These are phyloP conservation scores for Parazoanthus darwini DNA, from an alignment of 92 coral and sea anemone genomes.

Conservation along the genomic window DNA sequence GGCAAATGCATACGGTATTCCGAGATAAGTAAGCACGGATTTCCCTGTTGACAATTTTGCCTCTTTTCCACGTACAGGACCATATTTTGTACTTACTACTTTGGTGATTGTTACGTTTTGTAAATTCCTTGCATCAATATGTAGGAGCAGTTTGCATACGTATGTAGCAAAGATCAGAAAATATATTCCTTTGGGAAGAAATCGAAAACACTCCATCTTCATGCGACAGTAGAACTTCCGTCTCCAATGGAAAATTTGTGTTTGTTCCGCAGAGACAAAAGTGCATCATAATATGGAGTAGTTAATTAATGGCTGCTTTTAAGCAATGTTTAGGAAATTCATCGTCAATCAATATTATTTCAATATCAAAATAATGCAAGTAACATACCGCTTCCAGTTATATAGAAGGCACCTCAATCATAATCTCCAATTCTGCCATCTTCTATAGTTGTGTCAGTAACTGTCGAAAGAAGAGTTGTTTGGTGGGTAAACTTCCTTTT, in stretches of 20 bases:
- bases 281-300: background rate
- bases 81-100: background rate
- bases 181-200: background rate
- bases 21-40: background rate
- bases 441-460: too few species aligned
- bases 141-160: background rate
- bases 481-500: background rate
- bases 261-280: background rate
- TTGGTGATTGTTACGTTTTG: background rate
- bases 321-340: background rate
- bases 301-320: background rate
- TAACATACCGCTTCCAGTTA: background rate
- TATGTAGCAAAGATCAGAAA: background rate
- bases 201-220: background rate
- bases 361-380: background rate
- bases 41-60: background rate
- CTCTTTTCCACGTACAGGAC: background rate
- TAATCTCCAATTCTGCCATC: too few species aligned
- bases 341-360: background rate
- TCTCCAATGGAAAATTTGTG: background rate
- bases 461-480: background rate
- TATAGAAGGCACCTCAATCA: too few species aligned
- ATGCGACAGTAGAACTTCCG: background rate
- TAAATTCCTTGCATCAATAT: background rate
- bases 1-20: constrained; percentile 13